These are phyloP conservation scores for Sula dactylatra DNA, from an alignment of 2,113 vertebrate genomes.

Conservation along the genomic window DNA sequence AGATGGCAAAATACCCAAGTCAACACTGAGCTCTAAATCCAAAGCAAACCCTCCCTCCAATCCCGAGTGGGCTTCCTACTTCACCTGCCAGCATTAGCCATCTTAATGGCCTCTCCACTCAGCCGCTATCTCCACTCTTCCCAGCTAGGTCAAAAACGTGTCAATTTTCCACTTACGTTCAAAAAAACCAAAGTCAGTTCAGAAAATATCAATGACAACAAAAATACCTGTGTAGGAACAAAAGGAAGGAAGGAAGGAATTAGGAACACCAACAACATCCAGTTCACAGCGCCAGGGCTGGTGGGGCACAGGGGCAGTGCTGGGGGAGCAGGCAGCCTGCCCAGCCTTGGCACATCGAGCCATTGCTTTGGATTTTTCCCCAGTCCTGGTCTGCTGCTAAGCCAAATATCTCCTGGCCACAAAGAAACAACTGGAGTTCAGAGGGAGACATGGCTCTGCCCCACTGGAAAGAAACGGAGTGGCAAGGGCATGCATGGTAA, in stretches of 20 bases:
- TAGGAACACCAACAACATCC: rapidly evolving
- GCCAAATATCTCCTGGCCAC: not conserved
- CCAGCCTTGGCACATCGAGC: not conserved
- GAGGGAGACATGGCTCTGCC: not conserved
- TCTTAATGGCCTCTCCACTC: not conserved
- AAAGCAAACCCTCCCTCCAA: not conserved
- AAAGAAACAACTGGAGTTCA: rapidly evolving
- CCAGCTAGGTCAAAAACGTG: not conserved
- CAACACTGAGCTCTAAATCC: not conserved
- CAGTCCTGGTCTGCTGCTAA: not conserved
- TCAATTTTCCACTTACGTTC: not conserved
- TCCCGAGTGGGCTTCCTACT: not conserved
- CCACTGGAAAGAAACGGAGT: not conserved
- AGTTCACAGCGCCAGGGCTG: not conserved
- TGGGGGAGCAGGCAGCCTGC: not conserved
- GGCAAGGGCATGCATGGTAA: rapidly evolving
- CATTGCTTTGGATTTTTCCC: rapidly evolving
- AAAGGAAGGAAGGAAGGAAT: not conserved
- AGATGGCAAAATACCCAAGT: not conserved
- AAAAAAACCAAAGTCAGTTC: not conserved
- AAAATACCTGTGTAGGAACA: not conserved
- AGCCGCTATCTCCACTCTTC: not conserved
- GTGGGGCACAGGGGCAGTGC: not conserved
- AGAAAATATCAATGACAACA: not conserved
- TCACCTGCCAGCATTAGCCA: not conserved